phyloP scores from a whole-genome alignment of 35 echinoderm and acorn worm genomes.

The Strongylocentrotus purpuratus region DNA sequence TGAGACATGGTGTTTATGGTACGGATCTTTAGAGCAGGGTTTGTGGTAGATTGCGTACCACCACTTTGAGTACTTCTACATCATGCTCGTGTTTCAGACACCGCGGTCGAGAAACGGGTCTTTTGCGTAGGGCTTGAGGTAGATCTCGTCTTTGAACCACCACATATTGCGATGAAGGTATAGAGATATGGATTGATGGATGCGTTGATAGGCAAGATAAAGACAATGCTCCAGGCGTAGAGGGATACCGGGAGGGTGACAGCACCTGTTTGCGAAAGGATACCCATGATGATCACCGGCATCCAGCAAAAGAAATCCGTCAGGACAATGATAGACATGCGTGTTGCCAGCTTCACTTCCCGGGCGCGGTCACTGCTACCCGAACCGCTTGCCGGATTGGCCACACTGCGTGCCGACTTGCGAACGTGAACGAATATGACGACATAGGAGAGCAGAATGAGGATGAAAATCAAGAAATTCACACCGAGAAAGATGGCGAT shows the following conservation, averaged over 20 bases:
- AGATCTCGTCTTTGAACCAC: neutral
- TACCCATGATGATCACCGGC: conserved; percentile 76
- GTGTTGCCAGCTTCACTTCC: conserved; percentile 58
- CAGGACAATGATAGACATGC: conserved; percentile 68
- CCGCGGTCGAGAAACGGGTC: neutral
- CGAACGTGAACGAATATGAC: conserved; percentile 58
- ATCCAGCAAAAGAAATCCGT: conserved; percentile 84
- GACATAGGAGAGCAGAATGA: conserved; percentile 57
- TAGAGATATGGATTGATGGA: neutral
- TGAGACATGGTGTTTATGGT: too few species aligned
- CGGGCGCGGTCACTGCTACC: neutral
- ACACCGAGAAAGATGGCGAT: conserved; percentile 70
- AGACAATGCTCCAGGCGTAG: conserved; percentile 13
- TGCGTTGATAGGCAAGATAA: conserved; percentile 18
- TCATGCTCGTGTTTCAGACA: too few species aligned
- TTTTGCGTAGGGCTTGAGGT: neutral
- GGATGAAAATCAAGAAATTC: conserved; percentile 64
- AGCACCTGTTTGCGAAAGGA: conserved; percentile 52
- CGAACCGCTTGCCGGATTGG: neutral
- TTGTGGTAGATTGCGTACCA: too few species aligned
- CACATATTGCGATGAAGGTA: conserved; percentile 12
- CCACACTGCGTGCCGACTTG: conserved; percentile 43
- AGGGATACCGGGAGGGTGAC: neutral
- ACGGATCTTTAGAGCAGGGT: too few species aligned
- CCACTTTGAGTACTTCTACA: too few species aligned